Evolutionary conservation across 2,888 invertebrate genomes (phyloP), one percentile per base, ranked within the genome.

Genomic region (Drosophila kuntzei): DNA sequence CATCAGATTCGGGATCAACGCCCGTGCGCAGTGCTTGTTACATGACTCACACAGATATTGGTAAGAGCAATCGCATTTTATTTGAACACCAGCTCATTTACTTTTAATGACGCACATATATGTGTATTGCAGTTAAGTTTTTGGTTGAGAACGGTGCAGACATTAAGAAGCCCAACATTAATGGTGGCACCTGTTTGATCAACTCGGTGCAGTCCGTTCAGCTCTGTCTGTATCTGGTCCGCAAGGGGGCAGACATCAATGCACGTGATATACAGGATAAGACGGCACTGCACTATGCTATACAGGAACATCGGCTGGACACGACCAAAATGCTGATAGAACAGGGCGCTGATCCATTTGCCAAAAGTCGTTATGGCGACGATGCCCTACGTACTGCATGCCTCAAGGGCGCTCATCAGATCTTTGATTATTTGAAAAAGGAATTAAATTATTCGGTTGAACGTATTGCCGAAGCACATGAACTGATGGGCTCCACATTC

Each of bases 251-350:
- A 3, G 94, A 95, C 81, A 96, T 97, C 5, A 97, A 98, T 93
- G 97, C 97, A 37, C 94, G 94, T 62, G 98, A 98, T 93, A 96
- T 96, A 90, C 97, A 98, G 92, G 95, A 95, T 82, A 98, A 98
- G 93, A 96, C 98, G 70, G 98, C 98, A 60, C 94, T 98, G 87
- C 98, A 98, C 93, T 98, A 98, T 93, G 97, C 98, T n/a, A 96
- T 98, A 83, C 96, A 96, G 88, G 95, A 96, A 92, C 95, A 96
- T 90, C 95, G 96, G 85, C 93, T 96, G 82, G 97, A 97, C 92
- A 97, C 97, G 3, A 97, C 96, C 47, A 95, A 95, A 84, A 93
- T 98, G 74, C 93, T 98, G 67, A 93, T 98, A 66, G 94, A 95
- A 69, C 94, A 95, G 92, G 96, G 96, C 68, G 97, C 98, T 2